phyloP scores from a whole-genome alignment of 1,140 invertebrate species.

The Planococcus citri region DNA sequence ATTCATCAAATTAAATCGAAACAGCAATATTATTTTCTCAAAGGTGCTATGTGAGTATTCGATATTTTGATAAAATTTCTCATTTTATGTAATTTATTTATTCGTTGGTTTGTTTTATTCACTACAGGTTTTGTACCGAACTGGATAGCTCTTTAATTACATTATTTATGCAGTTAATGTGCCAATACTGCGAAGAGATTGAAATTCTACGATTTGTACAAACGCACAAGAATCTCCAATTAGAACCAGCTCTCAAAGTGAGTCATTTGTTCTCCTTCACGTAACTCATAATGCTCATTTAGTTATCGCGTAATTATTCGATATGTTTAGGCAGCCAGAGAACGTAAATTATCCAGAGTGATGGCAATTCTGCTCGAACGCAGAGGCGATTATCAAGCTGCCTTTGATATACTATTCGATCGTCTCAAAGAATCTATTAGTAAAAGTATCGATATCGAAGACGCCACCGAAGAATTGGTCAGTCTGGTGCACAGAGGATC shows the following conservation, averaged over 20 bases:
- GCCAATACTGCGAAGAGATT: slow-evolving; percentile 21
- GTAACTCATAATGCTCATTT: no score
- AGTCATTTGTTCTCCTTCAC: not conserved
- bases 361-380: slow-evolving; percentile 30
- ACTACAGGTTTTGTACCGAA: slow-evolving; percentile 7
- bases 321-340: slow-evolving; percentile 6
- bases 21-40: slow-evolving; percentile 22
- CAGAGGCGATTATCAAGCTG: slow-evolving; percentile 29
- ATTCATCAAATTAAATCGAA: slow-evolving; percentile 9
- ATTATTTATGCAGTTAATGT: slow-evolving; percentile 24
- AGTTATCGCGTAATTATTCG: not conserved
- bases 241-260: slow-evolving; percentile 21
- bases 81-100: not conserved
- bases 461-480: slow-evolving; percentile 29
- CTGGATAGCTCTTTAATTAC: slow-evolving; percentile 19
- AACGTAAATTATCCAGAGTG: slow-evolving; percentile 27
- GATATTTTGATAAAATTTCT: not conserved
- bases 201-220: slow-evolving; percentile 22
- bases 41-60: slow-evolving; percentile 24
- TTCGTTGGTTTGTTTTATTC: not conserved
- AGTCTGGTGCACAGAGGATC: slow-evolving; percentile 29
- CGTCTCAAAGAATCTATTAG: slow-evolving; percentile 28
- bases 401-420: slow-evolving; percentile 29
- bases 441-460: slow-evolving; percentile 25
- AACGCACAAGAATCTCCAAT: slow-evolving; percentile 23